Evolutionary conservation across 1,140 invertebrate genomes (phyloP).

Genomic region (Brachionus plicatilis): DNA sequence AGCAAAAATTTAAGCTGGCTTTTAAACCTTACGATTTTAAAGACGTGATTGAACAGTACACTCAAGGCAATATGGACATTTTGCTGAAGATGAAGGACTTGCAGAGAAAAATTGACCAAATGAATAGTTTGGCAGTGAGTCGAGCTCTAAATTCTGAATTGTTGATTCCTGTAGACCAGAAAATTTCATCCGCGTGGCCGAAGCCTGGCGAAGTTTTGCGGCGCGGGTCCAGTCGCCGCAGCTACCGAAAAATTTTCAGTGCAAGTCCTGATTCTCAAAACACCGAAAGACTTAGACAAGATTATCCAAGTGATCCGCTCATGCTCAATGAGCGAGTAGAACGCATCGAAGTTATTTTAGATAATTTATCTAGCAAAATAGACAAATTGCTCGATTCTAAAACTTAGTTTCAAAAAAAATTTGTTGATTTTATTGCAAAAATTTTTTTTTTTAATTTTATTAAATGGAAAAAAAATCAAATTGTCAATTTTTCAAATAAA

Average conservation of each 20-base stretch:
- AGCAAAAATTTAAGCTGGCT: conserved; percentile 35
- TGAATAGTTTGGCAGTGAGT: neutral
- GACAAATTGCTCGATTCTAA: neutral
- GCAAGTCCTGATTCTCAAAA: neutral
- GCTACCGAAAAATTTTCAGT: neutral
- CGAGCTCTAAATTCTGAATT: neutral
- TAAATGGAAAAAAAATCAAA: neutral
- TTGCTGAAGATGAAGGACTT: conserved; percentile 38
- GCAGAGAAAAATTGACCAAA: conserved; percentile 38
- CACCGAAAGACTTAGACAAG: neutral
- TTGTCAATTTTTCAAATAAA: neutral
- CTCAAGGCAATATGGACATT: conserved; percentile 38
- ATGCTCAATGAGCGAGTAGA: neutral
- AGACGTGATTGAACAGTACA: conserved; percentile 35
- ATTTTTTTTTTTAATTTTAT: neutral
- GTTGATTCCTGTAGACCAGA: neutral
- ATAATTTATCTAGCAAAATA: neutral
- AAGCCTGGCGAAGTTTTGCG: neutral
- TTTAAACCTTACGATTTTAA: conserved; percentile 38
- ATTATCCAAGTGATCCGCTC: neutral
- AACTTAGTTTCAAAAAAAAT: neutral
- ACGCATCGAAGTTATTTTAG: neutral
- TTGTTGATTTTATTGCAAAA: neutral
- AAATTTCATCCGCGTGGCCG: neutral
- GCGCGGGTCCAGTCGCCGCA: neutral